Conservation (phyloP, 2,888 invertebrate genomes). For the Hypselothyrea guttata region DNA sequence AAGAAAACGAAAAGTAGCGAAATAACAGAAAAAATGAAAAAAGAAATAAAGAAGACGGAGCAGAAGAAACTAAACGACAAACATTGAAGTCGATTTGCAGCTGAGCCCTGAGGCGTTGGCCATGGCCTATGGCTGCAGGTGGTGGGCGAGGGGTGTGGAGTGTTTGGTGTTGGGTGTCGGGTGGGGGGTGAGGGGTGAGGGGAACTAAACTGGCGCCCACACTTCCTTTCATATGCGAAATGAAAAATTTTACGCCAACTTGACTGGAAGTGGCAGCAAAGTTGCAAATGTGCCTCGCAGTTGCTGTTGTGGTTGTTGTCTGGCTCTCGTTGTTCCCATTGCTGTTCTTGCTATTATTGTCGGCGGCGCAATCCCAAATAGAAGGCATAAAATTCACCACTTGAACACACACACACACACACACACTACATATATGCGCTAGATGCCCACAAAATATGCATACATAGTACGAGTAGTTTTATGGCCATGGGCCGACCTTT, state of each 20-base stretch:
- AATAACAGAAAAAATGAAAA: conserved; percentile 9
- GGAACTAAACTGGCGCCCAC: conserved; percentile 60
- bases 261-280: conserved; percentile 73
- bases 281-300: conserved; percentile 67
- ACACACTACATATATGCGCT: background rate
- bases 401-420: conserved; percentile 38
- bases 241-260: conserved; percentile 75
- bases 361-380: conserved; percentile 57
- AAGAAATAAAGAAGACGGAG: conserved; percentile 15
- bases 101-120: conserved; percentile 35
- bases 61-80: conserved; percentile 57
- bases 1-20: conserved; percentile 51
- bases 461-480: conserved; percentile 55
- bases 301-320: conserved; percentile 43
- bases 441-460: too few relatives aligned
- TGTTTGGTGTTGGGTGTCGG: background rate
- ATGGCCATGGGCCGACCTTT: conserved; percentile 62
- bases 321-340: conserved; percentile 15
- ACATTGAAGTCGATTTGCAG: conserved; percentile 56
- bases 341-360: conserved; percentile 36
- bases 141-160: background rate
- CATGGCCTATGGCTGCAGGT: background rate
- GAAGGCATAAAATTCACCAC: conserved; percentile 66
- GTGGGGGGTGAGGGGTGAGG: background rate
- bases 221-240: conserved; percentile 76